phyloP scores from a whole-genome alignment of 2,888 invertebrate genomes.

The Nomada hirtipes region DNA sequence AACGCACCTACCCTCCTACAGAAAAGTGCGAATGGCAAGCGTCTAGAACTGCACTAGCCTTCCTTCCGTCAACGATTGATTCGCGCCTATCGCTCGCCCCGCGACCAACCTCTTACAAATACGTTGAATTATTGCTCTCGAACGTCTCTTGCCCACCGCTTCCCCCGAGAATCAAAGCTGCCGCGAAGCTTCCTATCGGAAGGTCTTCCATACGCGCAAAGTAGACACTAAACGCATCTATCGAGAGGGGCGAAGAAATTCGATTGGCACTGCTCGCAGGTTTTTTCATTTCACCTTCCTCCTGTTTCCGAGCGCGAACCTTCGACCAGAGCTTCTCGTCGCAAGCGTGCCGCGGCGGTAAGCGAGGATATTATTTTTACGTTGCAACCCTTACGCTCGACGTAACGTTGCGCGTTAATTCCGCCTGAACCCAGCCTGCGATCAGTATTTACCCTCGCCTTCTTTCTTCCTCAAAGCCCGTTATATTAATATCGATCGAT shows the following conservation, averaged over 20 bases:
- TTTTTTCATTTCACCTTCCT: background rate
- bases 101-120: background rate
- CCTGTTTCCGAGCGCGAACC: background rate
- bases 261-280: background rate
- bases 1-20: background rate
- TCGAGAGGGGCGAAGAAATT: background rate
- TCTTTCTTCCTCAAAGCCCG: slow-evolving; percentile 6
- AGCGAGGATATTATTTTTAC: slow-evolving; percentile 48
- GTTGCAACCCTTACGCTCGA: slow-evolving; percentile 35
- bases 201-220: no score
- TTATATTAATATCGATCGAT: slow-evolving; percentile 40
- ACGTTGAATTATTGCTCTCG: slow-evolving; percentile 45
- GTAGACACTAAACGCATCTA: background rate
- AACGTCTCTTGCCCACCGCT: background rate
- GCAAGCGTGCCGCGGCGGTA: background rate
- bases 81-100: background rate
- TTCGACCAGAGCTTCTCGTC: background rate
- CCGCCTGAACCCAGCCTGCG: slow-evolving; percentile 28
- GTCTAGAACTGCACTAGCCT: slow-evolving; percentile 23
- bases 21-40: slow-evolving; percentile 8
- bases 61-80: slow-evolving; percentile 13
- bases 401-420: slow-evolving; percentile 36
- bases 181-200: background rate
- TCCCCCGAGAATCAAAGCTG: background rate
- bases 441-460: slow-evolving; percentile 18